Evolutionary conservation across 2,113 vertebrate genomes (phyloP), one percentile per base, ranked within the genome.

Genomic region (Hippopotamus amphibius): DNA sequence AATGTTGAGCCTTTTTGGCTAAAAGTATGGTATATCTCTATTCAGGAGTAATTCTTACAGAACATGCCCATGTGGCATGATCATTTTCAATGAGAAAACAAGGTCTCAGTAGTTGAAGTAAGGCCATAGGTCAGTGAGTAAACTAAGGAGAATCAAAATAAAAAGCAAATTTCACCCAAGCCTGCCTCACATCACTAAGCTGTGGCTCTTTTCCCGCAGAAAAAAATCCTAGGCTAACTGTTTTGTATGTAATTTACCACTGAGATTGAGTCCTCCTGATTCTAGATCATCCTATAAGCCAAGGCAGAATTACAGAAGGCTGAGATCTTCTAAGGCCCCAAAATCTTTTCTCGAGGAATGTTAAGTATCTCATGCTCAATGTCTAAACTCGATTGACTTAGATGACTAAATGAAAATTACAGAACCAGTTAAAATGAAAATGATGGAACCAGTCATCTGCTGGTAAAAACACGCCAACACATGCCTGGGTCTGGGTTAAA

Each of bases 161-260:
- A 96, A 94, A 97, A 90, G 46, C 13, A 96, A 57, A n/a, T 53
- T 53, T 74, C n/a, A 77, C 37, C 26, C 46, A 66, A 30, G 65
- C 17, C 65, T 46, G 30, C 11, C 28, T 85, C 59, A 86, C 0
- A 9, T 69, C 79, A 94, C 24, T n/a, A 85, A 63, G 30, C 22
- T 66, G 7, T 55, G 22, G 61, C 30, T 88, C 26, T 90, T 80
- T 80, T 19, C 43, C 50, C 74, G 57, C 7, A 88, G 72, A 26
- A 66, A 92, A 63, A 87, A 87, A 87, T 28, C 43, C 28, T 8
- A 88, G 43, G 30, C 3, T 37, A 30, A 15, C 26, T 37, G 9
- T 65, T 59, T 59, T 26, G 53, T 61, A 53, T 72, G 1, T 50
- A 82, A 77, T 22, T 90, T 65, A 90, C 41, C 57, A n/a, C 50